A percentile compares a stretch with the other conserved stretches of the same genome.
These are phyloP conservation scores for Microctenopoma stevenorrisi DNA, from an alignment of 2,797 vertebrate genomes.

Conservation along the genomic window DNA sequence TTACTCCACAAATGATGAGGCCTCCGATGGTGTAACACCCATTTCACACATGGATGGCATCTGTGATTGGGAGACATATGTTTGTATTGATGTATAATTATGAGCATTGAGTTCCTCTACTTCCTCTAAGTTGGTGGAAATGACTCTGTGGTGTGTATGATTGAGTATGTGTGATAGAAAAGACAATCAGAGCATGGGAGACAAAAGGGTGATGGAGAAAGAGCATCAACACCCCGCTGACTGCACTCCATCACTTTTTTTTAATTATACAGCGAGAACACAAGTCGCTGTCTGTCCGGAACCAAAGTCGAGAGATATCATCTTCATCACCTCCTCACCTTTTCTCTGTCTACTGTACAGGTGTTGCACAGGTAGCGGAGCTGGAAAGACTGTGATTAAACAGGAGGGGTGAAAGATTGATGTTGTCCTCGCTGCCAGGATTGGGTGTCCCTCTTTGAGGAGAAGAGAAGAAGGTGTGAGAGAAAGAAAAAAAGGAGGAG, in stretches of 20 bases:
- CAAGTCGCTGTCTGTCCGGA: conserved; percentile 74
- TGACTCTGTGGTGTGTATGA: conserved; percentile 63
- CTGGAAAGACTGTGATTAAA: conserved; percentile 51
- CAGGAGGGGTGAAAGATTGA: conserved; percentile 46
- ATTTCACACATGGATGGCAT: conserved; percentile 86
- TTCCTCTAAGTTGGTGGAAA: conserved; percentile 71
- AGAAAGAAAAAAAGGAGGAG: conserved; percentile 27
- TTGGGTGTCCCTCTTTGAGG: not conserved
- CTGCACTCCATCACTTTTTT: conserved; percentile 71
- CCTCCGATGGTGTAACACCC: conserved; percentile 78
- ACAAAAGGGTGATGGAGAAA: conserved; percentile 64
- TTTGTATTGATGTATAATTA: conserved; percentile 87
- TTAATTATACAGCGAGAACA: conserved; percentile 85
- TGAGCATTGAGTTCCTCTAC: conserved; percentile 73
- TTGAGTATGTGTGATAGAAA: conserved; percentile 34
- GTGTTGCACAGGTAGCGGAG: conserved; percentile 66
- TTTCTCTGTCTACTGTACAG: conserved; percentile 41
- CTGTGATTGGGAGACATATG: conserved; percentile 83
- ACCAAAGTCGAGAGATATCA: conserved; percentile 54
- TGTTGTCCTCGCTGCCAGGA: conserved; percentile 51
- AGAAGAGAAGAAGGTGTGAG: conserved; percentile 1
- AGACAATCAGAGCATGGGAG: conserved; percentile 55
- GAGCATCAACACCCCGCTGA: conserved; percentile 75
- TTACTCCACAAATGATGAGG: conserved; percentile 76
- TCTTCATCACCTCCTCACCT: conserved; percentile 53